Evolutionary conservation across 2,888 invertebrate species (phyloP), one percentile per base, ranked within the genome.

Genomic region (Ernsta delagoae): DNA sequence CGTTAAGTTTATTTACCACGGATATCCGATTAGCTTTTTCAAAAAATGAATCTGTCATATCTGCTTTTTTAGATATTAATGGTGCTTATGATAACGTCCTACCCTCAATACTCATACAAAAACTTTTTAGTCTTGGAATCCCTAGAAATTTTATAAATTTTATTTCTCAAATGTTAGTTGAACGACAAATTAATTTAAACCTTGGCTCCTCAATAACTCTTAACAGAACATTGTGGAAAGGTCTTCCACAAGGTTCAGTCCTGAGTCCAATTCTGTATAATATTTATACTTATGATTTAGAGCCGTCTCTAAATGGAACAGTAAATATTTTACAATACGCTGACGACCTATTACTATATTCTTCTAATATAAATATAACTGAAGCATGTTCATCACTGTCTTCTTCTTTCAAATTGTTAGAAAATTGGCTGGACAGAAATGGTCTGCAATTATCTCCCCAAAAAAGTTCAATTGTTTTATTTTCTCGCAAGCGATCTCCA

Each of bases 181-280:
- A 48, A 48, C 4, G 48, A 12, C 48, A 48, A 48, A 48, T 48
- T 48, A 12, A 2, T 48, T 48, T 48, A 48, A 48, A 48, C 12
- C 48, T 48, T n/a, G 48, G 48, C 5, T 5, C n/a, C 12, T 48
- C 48, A 12, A n/a, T 5, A 6, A n/a, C 5, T 48, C 48, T 48
- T 48, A 48, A 48, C 5, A 48, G 48, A 48, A 48, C 48, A 48
- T n/a, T 48, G 48, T 48, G 48, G 12, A 48, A 48, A 48, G 48
- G 48, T 11, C 48, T 48, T 48, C 48, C 48, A 54, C 54, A 54
- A 54, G 54, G 54, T 31, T 54, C 54, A 31, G 54, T 54, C 16
- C 31, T 54, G 1, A 54, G 54, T 31, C 54, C 54, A 54, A 54
- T 54, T 31, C 5, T 54, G 3, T 54, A 54, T 31, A 54, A 54